These are phyloP conservation scores for Nysson spinosus DNA, from an alignment of 2,888 invertebrate genomes.

Conservation along the genomic window DNA sequence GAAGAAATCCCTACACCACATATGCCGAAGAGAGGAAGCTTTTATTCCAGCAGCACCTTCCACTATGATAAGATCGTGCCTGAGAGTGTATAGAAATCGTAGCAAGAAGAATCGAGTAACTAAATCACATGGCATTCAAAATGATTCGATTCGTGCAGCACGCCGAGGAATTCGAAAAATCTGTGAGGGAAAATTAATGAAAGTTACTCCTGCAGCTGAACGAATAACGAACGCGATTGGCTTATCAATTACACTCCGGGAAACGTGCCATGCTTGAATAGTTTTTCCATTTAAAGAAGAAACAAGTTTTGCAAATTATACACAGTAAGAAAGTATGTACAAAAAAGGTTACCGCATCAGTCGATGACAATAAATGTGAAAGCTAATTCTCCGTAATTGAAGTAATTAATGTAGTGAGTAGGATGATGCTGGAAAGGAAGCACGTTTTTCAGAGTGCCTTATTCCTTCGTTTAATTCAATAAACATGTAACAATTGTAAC, in stretches of 20 bases:
- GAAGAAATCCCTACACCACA: conserved; percentile 85
- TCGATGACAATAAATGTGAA: too few species aligned
- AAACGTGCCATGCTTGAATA: not conserved
- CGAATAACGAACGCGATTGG: conserved; percentile 3
- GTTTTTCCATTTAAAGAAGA: too few species aligned
- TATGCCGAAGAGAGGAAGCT: conserved; percentile 81
- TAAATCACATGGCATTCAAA: conserved; percentile 10
- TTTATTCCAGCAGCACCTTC: conserved; percentile 82
- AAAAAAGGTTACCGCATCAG: too few species aligned
- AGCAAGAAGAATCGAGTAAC: conserved; percentile 17
- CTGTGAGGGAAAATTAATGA: too few species aligned
- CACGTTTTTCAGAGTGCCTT: conserved; percentile 15
- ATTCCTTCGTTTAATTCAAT: conserved; percentile 6
- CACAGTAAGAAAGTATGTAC: too few species aligned
- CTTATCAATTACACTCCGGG: conserved; percentile 4
- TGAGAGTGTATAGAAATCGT: conserved; percentile 79
- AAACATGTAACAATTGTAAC: conserved; percentile 11
- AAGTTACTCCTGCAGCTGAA: too few species aligned
- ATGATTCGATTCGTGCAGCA: not conserved
- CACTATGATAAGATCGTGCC: conserved; percentile 82
- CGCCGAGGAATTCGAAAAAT: not conserved
- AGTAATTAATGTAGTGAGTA: too few species aligned
- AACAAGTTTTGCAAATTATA: too few species aligned
- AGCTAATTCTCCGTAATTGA: too few species aligned
- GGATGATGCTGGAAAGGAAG: not conserved